These are phyloP conservation scores for Stegodyphus mimosarum DNA, from an alignment of 1,140 invertebrate genomes.

Conservation along the genomic window DNA sequence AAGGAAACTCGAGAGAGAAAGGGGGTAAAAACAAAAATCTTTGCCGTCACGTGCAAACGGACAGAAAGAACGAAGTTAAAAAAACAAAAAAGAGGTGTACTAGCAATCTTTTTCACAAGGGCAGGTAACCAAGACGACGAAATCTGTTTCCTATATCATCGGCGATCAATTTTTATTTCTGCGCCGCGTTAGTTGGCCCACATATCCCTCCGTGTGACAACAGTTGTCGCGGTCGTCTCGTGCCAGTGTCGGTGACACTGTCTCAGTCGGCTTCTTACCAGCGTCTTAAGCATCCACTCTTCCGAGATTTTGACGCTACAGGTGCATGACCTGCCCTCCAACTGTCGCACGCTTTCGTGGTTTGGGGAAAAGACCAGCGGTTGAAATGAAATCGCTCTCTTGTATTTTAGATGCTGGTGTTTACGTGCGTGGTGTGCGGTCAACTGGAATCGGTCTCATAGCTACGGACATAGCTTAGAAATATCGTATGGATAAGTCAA, in stretches of 20 bases:
- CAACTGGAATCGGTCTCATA: too few relatives aligned
- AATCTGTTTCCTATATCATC: conserved; percentile 51
- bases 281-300: too few relatives aligned
- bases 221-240: conserved; percentile 34
- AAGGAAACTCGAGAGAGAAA: background rate
- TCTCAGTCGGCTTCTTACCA: too few relatives aligned
- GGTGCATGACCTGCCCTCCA: conserved; percentile 31
- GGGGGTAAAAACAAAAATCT: background rate
- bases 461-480: too few relatives aligned
- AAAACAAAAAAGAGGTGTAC: background rate
- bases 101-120: background rate
- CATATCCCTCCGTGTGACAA: conserved; percentile 38
- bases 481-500: too few relatives aligned
- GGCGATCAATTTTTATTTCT: conserved; percentile 46
- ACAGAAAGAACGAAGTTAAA: background rate
- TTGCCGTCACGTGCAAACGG: background rate
- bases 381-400: background rate
- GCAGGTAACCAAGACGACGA: conserved; percentile 49
- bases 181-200: conserved; percentile 30
- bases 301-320: background rate
- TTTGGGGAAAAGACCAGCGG: background rate
- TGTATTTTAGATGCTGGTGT: too few relatives aligned
- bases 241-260: background rate
- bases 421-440: too few relatives aligned
- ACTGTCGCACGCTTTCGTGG: too few relatives aligned